Conservation (phyloP, 2,888 invertebrate species). For the Coenonympha arcania region DNA sequence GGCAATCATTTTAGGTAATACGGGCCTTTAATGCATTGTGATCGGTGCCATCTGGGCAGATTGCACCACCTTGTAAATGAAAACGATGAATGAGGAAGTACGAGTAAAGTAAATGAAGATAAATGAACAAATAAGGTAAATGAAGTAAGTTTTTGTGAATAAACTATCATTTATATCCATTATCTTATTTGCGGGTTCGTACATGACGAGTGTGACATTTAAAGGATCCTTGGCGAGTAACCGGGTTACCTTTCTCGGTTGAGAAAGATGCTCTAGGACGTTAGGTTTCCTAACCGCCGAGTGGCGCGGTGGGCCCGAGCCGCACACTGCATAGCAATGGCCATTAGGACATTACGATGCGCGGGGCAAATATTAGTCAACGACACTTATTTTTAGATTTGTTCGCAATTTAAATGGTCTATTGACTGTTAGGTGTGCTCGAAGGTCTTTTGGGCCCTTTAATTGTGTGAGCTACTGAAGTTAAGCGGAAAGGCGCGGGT, state of each 20-base stretch:
- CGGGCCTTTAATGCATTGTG: too few relatives aligned
- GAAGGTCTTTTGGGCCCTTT: not conserved
- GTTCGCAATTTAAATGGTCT: not conserved
- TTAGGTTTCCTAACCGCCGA: slow-evolving; percentile 21
- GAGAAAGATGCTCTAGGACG: slow-evolving; percentile 21
- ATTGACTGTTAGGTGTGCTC: not conserved
- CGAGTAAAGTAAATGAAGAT: too few relatives aligned
- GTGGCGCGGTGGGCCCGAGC: not conserved
- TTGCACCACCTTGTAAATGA: too few relatives aligned
- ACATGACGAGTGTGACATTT: slow-evolving; percentile 2
- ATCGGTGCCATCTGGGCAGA: too few relatives aligned
- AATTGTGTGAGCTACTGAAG: too few relatives aligned
- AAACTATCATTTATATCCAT: too few relatives aligned
- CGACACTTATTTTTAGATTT: not conserved
- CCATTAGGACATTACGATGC: slow-evolving; percentile 5
- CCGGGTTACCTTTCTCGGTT: slow-evolving; percentile 18
- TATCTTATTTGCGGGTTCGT: too few relatives aligned
- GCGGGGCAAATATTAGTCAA: not conserved
- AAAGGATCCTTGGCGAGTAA: slow-evolving; percentile 10
- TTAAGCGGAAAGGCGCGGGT: too few relatives aligned
- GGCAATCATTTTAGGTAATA: too few relatives aligned
- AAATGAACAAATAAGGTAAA: too few relatives aligned
- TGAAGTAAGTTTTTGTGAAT: too few relatives aligned
- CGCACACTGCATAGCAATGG: slow-evolving; percentile 24
- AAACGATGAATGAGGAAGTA: too few relatives aligned